These are phyloP conservation scores for Dolichoris vasculosae DNA, from an alignment of 1,140 invertebrate genomes.

Conservation along the genomic window DNA sequence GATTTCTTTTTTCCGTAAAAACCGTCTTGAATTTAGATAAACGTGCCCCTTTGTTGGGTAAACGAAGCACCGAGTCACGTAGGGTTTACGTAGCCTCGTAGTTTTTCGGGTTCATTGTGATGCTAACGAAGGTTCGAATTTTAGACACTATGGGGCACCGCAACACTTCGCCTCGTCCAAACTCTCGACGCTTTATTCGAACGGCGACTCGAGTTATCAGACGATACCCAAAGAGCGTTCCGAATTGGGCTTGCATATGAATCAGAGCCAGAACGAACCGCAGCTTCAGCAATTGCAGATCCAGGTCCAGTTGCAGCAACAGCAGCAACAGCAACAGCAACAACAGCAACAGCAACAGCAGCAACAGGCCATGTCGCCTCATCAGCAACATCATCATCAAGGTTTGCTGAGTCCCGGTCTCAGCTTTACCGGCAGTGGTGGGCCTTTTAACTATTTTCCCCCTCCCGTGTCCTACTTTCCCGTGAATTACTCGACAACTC, in stretches of 20 bases:
- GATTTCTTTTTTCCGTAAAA: too few species aligned
- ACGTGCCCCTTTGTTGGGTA: too few species aligned
- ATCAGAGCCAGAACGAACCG: constrained; percentile 70
- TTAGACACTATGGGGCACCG: constrained; percentile 68
- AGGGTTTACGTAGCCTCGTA: too few species aligned
- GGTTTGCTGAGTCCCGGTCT: constrained; percentile 80
- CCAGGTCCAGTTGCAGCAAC: constrained; percentile 79
- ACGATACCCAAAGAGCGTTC: constrained; percentile 71
- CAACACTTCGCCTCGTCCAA: constrained; percentile 68
- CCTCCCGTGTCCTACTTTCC: neutral
- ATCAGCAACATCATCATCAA: constrained; percentile 77
- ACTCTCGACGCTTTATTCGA: constrained; percentile 63
- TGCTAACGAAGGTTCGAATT: neutral
- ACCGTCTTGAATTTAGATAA: too few species aligned
- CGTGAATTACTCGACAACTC: neutral
- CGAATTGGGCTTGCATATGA: constrained; percentile 72
- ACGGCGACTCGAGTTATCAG: constrained; percentile 68
- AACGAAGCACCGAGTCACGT: too few species aligned
- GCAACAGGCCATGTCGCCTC: constrained; percentile 73
- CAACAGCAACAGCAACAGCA: constrained; percentile 79
- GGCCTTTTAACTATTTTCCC: constrained; percentile 52
- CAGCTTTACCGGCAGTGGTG: constrained; percentile 79
- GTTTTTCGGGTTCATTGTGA: too few species aligned
- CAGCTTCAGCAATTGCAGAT: constrained; percentile 82
- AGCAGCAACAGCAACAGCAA: constrained; percentile 77